Evolutionary conservation across 2,888 invertebrate genomes (phyloP), one percentile per base, ranked within the genome.

Genomic region (Nomada fabriciana): DNA sequence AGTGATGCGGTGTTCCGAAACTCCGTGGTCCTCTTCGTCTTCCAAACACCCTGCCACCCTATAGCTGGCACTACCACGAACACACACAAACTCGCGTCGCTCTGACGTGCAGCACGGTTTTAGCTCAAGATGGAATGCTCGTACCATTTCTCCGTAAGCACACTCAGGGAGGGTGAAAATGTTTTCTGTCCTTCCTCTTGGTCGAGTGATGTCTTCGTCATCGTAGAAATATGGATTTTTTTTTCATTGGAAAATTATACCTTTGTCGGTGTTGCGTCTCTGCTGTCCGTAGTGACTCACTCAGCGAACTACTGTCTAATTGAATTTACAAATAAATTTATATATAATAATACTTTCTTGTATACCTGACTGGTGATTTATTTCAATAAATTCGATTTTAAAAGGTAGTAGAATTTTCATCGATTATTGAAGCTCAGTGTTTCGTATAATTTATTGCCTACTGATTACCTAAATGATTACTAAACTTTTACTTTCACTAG

Each of bases 1-100:
- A 87, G 84, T 83, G 86, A 91, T 91, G 89, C 87, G 87, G 88
- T 89, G 89, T 89, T 91, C 90, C 87, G 86, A 91, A 89, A 89
- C 89, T 87, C 89, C 84, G 88, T 78, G 88, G 86, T 88, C 88
- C 86, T 89, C 89, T 90, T 86, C 89, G 83, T 88, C 89, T 90
- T 87, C 87, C 85, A 85, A 91, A 91, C 89, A 90, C 89, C 88
- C 90, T 86, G 86, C 88, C 89, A 89, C 87, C 87, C 85, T 89
- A 83, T 82, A 78, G 67, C 78, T 83, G 73, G 82, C 83, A 86
- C 88, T 80, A 78, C 81, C 87, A 77, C 80, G 60, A 75, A 61
- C 75, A 55, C 73, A 57, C 63, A 70, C 77, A 83, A 82, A 80
- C 80, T 61, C 82, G 60, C 72, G 42, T 29, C 65, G 75, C 76